A percentile compares a stretch with the other conserved stretches of the same genome.
Evolutionary conservation across 2,888 invertebrate genomes (phyloP).

Genomic region (Papilio protenor): DNA sequence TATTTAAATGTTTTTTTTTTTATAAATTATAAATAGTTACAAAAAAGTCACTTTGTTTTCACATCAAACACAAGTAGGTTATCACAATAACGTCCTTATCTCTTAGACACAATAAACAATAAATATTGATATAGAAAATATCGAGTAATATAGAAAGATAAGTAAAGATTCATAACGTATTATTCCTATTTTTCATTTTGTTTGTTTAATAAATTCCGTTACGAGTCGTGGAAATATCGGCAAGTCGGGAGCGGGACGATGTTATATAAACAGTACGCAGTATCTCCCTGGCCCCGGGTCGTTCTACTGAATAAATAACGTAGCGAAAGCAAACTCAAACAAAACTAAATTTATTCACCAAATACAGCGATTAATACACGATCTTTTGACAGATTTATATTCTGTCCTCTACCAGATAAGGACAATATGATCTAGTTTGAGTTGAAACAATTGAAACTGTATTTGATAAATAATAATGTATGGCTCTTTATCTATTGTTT

Average conservation of each 20-base stretch:
- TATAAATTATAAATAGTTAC: not conserved
- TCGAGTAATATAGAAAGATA: conserved; percentile 16
- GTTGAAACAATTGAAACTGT: not conserved
- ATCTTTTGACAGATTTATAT: conserved; percentile 78
- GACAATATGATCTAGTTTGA: not conserved
- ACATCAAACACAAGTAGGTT: not conserved
- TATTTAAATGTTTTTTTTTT: no score
- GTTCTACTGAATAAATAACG: conserved; percentile 80
- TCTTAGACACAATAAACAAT: conserved; percentile 11
- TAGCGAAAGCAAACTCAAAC: conserved; percentile 80
- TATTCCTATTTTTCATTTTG: conserved; percentile 46
- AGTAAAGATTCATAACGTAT: conserved; percentile 47
- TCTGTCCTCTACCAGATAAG: conserved; percentile 47
- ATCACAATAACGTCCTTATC: conserved; percentile 3
- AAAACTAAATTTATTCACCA: conserved; percentile 83
- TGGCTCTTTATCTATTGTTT: no score
- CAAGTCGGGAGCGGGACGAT: conserved; percentile 70
- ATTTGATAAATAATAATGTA: not conserved
- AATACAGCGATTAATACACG: conserved; percentile 82
- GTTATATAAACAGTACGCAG: conserved; percentile 76
- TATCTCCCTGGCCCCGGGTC: conserved; percentile 73
- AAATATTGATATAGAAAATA: conserved; percentile 27
- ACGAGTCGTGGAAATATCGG: conserved; percentile 65
- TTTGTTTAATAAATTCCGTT: conserved; percentile 69
- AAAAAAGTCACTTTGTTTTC: not conserved